Evolutionary conservation across 2,113 vertebrate species (phyloP).

Genomic region (Cisticola juncidis): DNA sequence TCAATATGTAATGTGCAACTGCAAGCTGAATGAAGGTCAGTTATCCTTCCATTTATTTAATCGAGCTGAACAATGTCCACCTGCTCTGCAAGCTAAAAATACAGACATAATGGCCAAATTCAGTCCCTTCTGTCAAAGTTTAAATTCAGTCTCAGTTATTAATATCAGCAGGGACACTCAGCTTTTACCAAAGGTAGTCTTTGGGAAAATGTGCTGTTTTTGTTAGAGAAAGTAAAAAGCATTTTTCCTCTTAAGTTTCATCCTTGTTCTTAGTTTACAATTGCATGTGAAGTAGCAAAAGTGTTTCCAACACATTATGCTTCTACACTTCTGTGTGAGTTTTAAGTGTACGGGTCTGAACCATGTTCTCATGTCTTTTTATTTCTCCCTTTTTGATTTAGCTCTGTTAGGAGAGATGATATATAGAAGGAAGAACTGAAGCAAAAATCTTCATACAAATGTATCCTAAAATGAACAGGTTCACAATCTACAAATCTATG

Average conservation of each 20-base stretch:
- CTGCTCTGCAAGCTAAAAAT: neutral
- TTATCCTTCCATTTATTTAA: neutral
- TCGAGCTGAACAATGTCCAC: neutral
- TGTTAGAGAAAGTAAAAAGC: neutral
- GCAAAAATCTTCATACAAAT: neutral
- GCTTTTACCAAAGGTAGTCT: neutral
- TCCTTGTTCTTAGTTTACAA: neutral
- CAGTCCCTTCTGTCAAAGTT: neutral
- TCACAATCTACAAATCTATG: neutral
- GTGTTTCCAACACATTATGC: neutral
- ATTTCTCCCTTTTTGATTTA: constrained; percentile 8
- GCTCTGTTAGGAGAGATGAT: neutral
- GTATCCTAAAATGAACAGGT: neutral
- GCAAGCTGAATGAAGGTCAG: neutral
- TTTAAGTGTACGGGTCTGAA: neutral
- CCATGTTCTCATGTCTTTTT: neutral
- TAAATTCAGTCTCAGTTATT: neutral
- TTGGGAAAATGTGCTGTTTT: neutral
- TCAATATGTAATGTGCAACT: neutral
- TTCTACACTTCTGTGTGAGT: neutral
- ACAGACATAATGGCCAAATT: neutral
- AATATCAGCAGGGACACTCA: accelerated
- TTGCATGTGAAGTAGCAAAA: neutral
- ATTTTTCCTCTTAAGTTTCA: neutral
- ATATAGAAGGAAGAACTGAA: neutral